Conservation (phyloP, 2,113 vertebrate species). For the Rhynchopsitta pachyrhyncha region DNA sequence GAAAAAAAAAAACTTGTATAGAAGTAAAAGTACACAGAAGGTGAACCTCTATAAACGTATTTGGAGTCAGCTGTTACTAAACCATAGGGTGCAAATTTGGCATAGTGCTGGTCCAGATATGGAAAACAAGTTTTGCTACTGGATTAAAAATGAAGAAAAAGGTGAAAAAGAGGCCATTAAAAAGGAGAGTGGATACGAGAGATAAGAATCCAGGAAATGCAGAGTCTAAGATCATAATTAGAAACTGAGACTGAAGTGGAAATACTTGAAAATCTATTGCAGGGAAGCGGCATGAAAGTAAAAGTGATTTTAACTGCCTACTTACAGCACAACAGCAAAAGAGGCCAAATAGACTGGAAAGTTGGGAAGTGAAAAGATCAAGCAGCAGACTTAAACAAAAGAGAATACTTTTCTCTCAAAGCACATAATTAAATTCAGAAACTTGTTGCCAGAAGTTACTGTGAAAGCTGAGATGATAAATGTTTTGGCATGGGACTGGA, state of each 20-base stretch:
- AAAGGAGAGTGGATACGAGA: not conserved
- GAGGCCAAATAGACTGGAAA: not conserved
- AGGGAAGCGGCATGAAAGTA: not conserved
- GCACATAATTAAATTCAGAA: constrained; percentile 8
- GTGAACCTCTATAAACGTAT: not conserved
- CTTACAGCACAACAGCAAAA: not conserved
- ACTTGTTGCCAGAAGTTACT: not conserved
- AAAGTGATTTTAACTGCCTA: not conserved
- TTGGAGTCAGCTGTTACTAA: not conserved
- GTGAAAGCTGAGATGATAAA: constrained; percentile 12
- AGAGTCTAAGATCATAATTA: not conserved
- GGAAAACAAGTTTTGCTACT: not conserved
- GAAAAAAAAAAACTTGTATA: not conserved
- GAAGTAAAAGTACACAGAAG: not conserved
- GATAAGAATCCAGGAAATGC: not conserved
- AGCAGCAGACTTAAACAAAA: not conserved
- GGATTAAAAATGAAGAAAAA: not conserved
- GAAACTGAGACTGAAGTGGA: not conserved
- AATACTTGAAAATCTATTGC: not conserved
- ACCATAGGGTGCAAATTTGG: not conserved
- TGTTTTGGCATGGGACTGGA: constrained; percentile 3
- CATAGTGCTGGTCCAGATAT: not conserved
- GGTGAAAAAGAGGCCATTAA: fast-evolving
- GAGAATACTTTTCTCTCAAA: constrained; percentile 3
- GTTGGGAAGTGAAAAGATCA: not conserved